Conservation (phyloP, 2,888 invertebrate genomes). For the Junonia oenone region DNA sequence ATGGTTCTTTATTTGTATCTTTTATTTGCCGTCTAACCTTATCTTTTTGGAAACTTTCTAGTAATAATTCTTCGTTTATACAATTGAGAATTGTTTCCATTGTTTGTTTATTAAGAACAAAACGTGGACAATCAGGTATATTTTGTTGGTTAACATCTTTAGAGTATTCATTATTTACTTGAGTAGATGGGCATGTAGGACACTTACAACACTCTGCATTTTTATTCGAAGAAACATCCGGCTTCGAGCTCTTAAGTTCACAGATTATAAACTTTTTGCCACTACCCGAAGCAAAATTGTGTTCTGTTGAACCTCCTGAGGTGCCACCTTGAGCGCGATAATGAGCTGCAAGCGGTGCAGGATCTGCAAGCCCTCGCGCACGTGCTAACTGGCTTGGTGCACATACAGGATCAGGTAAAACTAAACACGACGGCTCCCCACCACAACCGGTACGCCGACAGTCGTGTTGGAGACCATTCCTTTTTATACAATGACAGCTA, state of each 20-base stretch:
- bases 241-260: constrained; percentile 60
- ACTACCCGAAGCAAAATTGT: constrained; percentile 38
- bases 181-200: constrained; percentile 29
- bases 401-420: constrained; percentile 76
- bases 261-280: constrained; percentile 70
- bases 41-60: constrained; percentile 36
- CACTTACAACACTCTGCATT: constrained; percentile 66
- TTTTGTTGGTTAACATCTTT: not conserved
- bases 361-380: constrained; percentile 63
- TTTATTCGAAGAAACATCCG: constrained; percentile 43
- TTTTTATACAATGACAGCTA: constrained; percentile 79
- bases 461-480: constrained; percentile 80
- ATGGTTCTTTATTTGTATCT: constrained; percentile 40
- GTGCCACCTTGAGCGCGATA: constrained; percentile 41
- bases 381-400: constrained; percentile 74
- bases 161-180: constrained; percentile 3
- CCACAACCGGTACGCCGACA: constrained; percentile 77
- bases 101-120: constrained; percentile 50
- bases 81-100: constrained; percentile 43
- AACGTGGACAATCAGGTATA: constrained; percentile 32
- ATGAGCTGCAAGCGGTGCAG: constrained; percentile 55
- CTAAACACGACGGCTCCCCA: constrained; percentile 72
- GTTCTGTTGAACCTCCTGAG: constrained; percentile 35
- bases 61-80: constrained; percentile 44
- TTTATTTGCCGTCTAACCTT: constrained; percentile 42